These are phyloP conservation scores for Aphidius gifuensis DNA, from an alignment of 1,140 invertebrate genomes.

Conservation along the genomic window DNA sequence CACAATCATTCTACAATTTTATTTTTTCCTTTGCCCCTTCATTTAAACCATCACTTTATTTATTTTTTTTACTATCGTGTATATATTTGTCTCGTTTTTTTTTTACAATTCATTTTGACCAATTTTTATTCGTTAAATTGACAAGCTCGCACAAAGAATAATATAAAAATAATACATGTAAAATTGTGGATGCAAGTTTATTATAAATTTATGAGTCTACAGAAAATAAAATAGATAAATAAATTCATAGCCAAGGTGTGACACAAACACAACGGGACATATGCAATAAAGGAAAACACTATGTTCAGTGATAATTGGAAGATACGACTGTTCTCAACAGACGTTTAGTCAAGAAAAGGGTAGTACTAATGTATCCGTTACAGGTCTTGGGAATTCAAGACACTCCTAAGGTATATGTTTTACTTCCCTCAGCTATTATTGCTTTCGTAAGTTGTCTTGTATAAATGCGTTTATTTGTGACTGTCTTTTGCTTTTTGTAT, in stretches of 20 bases:
- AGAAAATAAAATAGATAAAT: conserved; percentile 32
- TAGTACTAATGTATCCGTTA: conserved; percentile 31
- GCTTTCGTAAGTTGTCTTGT: conserved; percentile 8
- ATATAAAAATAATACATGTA: background rate
- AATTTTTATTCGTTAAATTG: conserved; percentile 22
- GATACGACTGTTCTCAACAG: conserved; percentile 35
- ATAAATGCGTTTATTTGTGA: background rate
- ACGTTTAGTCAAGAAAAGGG: conserved; percentile 39
- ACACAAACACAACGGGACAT: conserved; percentile 26
- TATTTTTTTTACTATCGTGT: conserved; percentile 10
- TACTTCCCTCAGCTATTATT: conserved; percentile 4
- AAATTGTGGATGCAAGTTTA: background rate
- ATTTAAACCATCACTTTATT: conserved; percentile 3
- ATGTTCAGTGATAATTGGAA: conserved; percentile 43
- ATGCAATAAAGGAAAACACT: conserved; percentile 39
- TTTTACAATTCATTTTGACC: conserved; percentile 18
- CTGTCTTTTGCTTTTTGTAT: too few species aligned
- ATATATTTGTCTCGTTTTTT: background rate
- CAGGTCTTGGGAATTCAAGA: conserved; percentile 24
- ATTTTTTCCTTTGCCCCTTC: conserved; percentile 12
- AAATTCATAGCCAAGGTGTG: conserved; percentile 17
- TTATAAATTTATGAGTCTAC: conserved; percentile 19
- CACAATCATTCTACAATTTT: conserved; percentile 8
- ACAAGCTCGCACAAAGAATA: conserved; percentile 14
- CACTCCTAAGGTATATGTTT: conserved; percentile 21